These are phyloP conservation scores for Erpobdella octoculata DNA, from an alignment of 2,888 invertebrate species.

Conservation along the genomic window DNA sequence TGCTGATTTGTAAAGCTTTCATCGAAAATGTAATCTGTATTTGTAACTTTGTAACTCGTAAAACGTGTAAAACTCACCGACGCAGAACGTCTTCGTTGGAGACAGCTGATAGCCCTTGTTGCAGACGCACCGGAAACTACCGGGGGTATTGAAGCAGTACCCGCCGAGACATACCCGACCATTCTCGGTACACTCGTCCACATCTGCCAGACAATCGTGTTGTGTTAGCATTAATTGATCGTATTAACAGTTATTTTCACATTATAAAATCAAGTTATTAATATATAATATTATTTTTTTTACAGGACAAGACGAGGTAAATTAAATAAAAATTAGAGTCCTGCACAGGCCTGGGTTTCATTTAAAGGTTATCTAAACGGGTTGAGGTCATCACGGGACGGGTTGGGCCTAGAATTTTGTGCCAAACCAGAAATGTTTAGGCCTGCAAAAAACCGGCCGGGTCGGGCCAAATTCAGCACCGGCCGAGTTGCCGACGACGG, in stretches of 20 bases:
- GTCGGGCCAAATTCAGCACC: no score
- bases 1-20: neutral
- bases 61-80: constrained; percentile 53
- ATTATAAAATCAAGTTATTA: no score
- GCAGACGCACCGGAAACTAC: constrained; percentile 64
- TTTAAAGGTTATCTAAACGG: no score
- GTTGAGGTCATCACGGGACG: no score
- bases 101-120: constrained; percentile 71
- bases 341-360: no score
- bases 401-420: no score
- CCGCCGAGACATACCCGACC: constrained; percentile 50
- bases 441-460: no score
- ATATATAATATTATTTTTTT: no score
- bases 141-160: constrained; percentile 48
- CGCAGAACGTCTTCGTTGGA: constrained; percentile 74
- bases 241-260: neutral
- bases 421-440: no score
- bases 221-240: neutral
- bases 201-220: constrained; percentile 42
- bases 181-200: constrained; percentile 52
- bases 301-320: no score
- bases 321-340: no score
- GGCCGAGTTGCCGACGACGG: no score
- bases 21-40: neutral
- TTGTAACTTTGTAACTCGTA: neutral